Percentiles rank a stretch among this genome's conserved stretches.
These are phyloP conservation scores for Peromyscus maniculatus DNA, from an alignment of 2,113 vertebrate genomes.

Conservation along the genomic window DNA sequence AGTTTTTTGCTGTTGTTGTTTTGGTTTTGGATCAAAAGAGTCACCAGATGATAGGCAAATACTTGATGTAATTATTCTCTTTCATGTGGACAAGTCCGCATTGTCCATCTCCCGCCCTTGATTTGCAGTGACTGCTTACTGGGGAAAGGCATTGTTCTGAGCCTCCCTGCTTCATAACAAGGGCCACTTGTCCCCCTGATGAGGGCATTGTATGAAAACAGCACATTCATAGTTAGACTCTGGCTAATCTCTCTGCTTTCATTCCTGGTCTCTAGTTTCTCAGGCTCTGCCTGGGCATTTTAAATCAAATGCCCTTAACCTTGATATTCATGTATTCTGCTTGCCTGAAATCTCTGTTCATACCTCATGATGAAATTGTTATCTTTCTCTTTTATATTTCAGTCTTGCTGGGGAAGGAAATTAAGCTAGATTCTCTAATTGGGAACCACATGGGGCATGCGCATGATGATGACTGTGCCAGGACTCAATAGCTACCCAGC, in stretches of 20 bases:
- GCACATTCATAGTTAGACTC: slow-evolving; percentile 50
- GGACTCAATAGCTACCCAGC: slow-evolving; percentile 66
- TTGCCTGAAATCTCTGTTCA: slow-evolving; percentile 73
- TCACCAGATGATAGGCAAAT: slow-evolving; percentile 36
- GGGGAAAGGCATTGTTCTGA: slow-evolving; percentile 72
- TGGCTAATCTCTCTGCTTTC: slow-evolving; percentile 67
- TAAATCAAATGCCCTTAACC: slow-evolving; percentile 77
- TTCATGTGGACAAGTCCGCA: slow-evolving; percentile 28
- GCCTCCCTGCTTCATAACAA: slow-evolving; percentile 67
- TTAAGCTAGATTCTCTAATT: slow-evolving; percentile 77
- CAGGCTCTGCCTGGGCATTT: slow-evolving; percentile 74
- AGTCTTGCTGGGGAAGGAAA: slow-evolving; percentile 75
- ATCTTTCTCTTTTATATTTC: slow-evolving; percentile 83
- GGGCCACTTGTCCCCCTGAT: slow-evolving; percentile 57
- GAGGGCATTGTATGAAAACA: slow-evolving; percentile 68
- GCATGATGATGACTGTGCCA: slow-evolving; percentile 54
- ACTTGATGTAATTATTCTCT: slow-evolving; percentile 64
- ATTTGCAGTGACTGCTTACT: slow-evolving; percentile 65
- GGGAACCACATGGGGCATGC: slow-evolving; percentile 77
- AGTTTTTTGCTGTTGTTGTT: not conserved
- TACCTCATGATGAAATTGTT: slow-evolving; percentile 80
- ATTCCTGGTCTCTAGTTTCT: slow-evolving; percentile 69
- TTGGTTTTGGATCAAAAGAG: slow-evolving; percentile 12
- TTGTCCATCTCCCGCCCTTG: slow-evolving; percentile 46
- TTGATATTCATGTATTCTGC: slow-evolving; percentile 84